Evolutionary conservation across 1,140 invertebrate species (phyloP).

Genomic region (Eumeta japonica): DNA sequence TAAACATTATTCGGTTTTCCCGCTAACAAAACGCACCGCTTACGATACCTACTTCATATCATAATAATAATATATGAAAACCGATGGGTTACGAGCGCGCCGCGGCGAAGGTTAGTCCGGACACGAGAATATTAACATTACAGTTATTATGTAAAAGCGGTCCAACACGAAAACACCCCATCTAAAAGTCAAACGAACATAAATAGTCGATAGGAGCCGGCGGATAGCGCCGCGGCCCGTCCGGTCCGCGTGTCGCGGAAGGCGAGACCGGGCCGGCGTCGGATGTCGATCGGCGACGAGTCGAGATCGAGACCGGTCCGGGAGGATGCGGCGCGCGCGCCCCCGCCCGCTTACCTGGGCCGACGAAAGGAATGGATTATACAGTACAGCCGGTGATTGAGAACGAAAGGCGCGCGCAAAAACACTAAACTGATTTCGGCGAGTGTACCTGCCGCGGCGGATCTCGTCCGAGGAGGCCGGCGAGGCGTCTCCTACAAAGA

Average conservation of each 20-base stretch:
- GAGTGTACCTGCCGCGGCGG: conserved; percentile 21
- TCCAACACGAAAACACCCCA: conserved; percentile 10
- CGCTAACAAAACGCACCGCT: no score
- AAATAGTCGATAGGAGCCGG: conserved; percentile 41
- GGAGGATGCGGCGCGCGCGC: no score
- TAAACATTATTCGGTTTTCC: no score
- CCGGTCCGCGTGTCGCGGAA: conserved; percentile 26
- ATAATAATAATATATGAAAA: no score
- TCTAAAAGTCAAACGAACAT: conserved; percentile 33
- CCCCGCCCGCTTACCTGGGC: conserved; percentile 24
- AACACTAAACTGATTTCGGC: conserved; percentile 21
- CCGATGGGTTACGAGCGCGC: no score
- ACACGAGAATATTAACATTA: neutral
- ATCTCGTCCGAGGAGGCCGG: conserved; percentile 16
- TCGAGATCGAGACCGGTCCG: no score
- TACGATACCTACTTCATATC: no score
- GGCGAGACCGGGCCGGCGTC: no score
- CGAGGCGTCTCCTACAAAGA: conserved; percentile 19
- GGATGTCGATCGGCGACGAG: no score
- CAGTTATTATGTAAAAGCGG: conserved; percentile 23
- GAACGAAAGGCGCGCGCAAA: conserved; percentile 26
- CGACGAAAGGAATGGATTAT: conserved; percentile 28
- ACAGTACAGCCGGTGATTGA: conserved; percentile 21
- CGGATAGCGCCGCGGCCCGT: no score
- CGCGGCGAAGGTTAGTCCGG: conserved; percentile 4